Percentiles rank a stretch among this genome's conserved stretches.
These are phyloP conservation scores for Cassiopea xamachana DNA, from an alignment of 30 jellyfish, hydroid and myxozoan species.

Conservation along the genomic window DNA sequence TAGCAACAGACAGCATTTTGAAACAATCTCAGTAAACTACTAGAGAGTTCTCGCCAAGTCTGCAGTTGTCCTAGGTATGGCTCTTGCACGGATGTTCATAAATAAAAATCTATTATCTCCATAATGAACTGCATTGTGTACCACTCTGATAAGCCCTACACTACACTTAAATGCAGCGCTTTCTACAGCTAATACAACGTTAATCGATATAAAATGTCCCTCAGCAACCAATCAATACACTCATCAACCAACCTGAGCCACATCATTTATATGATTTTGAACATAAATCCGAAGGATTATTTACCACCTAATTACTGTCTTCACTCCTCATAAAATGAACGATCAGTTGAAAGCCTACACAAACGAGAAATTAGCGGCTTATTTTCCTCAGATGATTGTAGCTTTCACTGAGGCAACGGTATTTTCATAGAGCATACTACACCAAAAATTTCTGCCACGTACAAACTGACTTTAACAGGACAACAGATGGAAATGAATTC, in stretches of 20 bases:
- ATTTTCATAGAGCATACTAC: background rate
- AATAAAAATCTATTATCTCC: too few relatives aligned
- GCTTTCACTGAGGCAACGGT: background rate
- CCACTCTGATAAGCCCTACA: background rate
- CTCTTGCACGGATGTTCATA: too few relatives aligned
- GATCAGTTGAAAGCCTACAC: background rate
- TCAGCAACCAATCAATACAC: background rate
- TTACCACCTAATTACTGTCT: slow-evolving; percentile 17
- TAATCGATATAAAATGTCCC: background rate
- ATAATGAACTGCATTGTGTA: too few relatives aligned
- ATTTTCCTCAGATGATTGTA: background rate
- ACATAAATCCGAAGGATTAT: slow-evolving; percentile 17
- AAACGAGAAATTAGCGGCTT: slow-evolving; percentile 23
- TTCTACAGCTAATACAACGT: background rate
- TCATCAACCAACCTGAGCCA: background rate
- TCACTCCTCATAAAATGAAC: slow-evolving; percentile 31
- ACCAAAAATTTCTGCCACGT: background rate
- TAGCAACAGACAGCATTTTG: background rate
- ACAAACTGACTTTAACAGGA: background rate
- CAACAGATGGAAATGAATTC: background rate
- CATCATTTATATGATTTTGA: background rate
- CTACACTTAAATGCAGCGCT: background rate
- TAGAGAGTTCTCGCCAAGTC: background rate
- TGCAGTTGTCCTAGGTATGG: too few relatives aligned
- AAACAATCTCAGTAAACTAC: background rate